Base-by-base conservation (phyloP, 1,140 invertebrate genomes). In the Pissodes strobi region DNA sequence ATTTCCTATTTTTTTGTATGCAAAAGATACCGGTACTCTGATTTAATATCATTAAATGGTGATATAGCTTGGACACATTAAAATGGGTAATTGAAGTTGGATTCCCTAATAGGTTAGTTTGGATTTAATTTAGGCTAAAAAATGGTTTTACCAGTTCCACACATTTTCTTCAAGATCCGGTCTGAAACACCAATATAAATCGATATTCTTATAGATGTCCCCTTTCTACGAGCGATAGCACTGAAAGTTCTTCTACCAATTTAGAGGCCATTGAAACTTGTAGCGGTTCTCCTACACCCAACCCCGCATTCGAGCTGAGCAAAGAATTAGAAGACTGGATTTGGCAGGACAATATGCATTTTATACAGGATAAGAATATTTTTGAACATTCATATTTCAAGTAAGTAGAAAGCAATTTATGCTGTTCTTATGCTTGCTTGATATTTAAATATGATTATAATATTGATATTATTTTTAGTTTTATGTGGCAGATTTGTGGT, bases 401-500 rank as follows among this genome's bases (percentile, higher is more conserved):
- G 90, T 93, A 77, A 85, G 87, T 63, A 4, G n/a, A n/a, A n/a
- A n/a, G n/a, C n/a, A 34, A 15, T 34, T 37, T 15, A 9, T 46
- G 22, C 2, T 3, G 22, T 59, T 39, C 15, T n/a, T 8, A 46
- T 6, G 12, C 8, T 59, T 9, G 6, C 25, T 45, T 27, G 8
- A 21, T n/a, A n/a, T 61, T 38, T 56, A n/a, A 6, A 41, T 15
- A n/a, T 22, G 1, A n/a, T n/a, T n/a, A n/a, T n/a, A n/a, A n/a
- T n/a, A n/a, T n/a, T n/a, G n/a, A n/a, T n/a, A n/a, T n/a, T n/a
- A 39, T 38, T 49, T 51, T 51, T 72, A 95, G 92, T 74, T 97
- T 97, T 72, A 96, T 97, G 91, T 96, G 92, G 87, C 93, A 97
- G 79, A 91, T 96, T 71, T 97, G 94, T 77, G 92, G 91, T 18